A percentile compares a stretch with the other conserved stretches of the same genome.
phyloP scores from a whole-genome alignment of 2,113 vertebrate species.

The Herpailurus yagouaroundi region DNA sequence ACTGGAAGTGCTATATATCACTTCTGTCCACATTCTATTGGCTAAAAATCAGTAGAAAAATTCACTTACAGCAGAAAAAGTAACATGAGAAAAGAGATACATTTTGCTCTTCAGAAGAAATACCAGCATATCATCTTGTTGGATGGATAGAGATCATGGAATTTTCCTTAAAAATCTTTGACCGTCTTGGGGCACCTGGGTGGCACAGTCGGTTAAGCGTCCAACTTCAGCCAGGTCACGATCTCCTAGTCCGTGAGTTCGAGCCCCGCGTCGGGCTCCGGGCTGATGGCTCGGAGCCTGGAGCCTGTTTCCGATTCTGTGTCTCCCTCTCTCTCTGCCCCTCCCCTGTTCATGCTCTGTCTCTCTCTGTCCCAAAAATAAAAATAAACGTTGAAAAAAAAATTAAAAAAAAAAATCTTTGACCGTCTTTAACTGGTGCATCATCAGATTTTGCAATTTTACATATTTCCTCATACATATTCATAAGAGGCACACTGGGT shows the following conservation, averaged over 20 bases:
- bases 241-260: no score
- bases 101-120: background rate
- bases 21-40: background rate
- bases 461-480: background rate
- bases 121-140: background rate
- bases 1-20: background rate
- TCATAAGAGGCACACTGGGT: background rate
- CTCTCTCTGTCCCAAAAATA: no score
- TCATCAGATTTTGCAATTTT: background rate
- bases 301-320: no score
- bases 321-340: no score
- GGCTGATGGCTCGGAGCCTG: no score
- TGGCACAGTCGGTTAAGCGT: no score
- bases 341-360: no score
- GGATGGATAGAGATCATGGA: background rate
- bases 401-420: no score
- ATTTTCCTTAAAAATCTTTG: background rate
- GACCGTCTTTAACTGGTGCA: background rate
- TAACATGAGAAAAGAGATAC: background rate
- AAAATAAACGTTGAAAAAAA: no score
- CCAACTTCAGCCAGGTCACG: no score
- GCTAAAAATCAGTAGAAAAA: background rate
- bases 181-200: no score
- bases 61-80: background rate
- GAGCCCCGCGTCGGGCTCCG: no score